A percentile compares a stretch with the other conserved stretches of the same genome.
Evolutionary conservation across 53 echinoderm and acorn worm species (phyloP).

Genomic region (Crossaster papposus): DNA sequence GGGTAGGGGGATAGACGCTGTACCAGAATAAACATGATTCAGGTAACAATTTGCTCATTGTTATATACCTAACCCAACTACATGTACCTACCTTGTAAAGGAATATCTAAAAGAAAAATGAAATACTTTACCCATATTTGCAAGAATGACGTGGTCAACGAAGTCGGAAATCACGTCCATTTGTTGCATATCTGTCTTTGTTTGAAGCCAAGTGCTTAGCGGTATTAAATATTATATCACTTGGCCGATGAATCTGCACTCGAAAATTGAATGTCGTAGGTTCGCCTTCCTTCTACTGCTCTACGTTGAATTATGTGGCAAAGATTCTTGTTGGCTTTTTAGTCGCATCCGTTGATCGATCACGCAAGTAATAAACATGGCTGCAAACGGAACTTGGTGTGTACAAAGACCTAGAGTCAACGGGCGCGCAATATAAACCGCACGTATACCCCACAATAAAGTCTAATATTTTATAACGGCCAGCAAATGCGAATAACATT

Average conservation of each 20-base stretch:
- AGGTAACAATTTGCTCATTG: too few relatives aligned
- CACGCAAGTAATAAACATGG: not conserved
- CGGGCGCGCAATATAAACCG: not conserved
- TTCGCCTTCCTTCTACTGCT: not conserved
- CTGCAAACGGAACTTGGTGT: not conserved
- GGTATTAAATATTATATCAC: too few relatives aligned
- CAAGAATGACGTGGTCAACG: not conserved
- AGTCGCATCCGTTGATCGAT: too few relatives aligned
- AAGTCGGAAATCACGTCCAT: constrained; percentile 12
- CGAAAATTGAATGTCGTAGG: not conserved
- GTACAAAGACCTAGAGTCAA: too few relatives aligned
- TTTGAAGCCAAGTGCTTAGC: not conserved
- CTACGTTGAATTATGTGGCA: not conserved
- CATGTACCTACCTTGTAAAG: too few relatives aligned
- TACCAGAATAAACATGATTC: too few relatives aligned
- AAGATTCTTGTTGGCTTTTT: not conserved
- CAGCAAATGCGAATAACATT: not conserved
- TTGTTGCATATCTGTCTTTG: not conserved
- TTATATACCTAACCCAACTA: too few relatives aligned
- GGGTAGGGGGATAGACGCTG: too few relatives aligned
- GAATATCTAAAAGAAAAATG: not conserved
- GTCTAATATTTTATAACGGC: not conserved
- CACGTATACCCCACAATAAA: not conserved
- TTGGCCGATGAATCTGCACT: not conserved
- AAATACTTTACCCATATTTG: constrained; percentile 11